Conservation (phyloP, 2,113 vertebrate species). For the Struthidea cinerea region DNA sequence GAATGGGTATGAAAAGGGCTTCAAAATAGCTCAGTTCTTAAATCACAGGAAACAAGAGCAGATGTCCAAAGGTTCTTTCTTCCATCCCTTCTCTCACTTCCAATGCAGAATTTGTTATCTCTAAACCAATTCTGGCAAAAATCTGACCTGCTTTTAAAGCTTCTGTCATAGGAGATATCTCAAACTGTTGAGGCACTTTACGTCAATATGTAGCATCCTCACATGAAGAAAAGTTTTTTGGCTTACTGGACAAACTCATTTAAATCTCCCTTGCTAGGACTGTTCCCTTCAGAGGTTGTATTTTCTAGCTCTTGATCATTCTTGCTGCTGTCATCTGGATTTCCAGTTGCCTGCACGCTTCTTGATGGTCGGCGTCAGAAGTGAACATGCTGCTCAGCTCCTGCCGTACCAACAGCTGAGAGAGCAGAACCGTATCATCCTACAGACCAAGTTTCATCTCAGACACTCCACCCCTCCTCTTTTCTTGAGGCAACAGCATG, state of each 20-base stretch:
- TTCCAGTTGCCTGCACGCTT: neutral
- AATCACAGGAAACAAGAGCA: neutral
- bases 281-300: neutral
- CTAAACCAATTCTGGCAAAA: neutral
- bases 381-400: neutral
- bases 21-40: neutral
- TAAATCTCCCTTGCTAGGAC: neutral
- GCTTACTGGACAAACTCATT: neutral
- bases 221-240: neutral
- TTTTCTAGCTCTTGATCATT: neutral
- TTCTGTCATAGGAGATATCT: neutral
- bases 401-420: neutral
- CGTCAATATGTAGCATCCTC: neutral
- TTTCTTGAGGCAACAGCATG: constrained; percentile 8
- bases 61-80: neutral
- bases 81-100: neutral
- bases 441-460: neutral
- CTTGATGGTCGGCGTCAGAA: neutral
- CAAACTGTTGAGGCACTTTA: neutral
- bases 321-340: neutral
- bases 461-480: neutral
- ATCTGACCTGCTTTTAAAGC: neutral
- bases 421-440: neutral
- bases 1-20: neutral
- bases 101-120: neutral